phyloP scores from a whole-genome alignment of 2,797 vertebrate species.

The Microctenopoma steveboyesi region DNA sequence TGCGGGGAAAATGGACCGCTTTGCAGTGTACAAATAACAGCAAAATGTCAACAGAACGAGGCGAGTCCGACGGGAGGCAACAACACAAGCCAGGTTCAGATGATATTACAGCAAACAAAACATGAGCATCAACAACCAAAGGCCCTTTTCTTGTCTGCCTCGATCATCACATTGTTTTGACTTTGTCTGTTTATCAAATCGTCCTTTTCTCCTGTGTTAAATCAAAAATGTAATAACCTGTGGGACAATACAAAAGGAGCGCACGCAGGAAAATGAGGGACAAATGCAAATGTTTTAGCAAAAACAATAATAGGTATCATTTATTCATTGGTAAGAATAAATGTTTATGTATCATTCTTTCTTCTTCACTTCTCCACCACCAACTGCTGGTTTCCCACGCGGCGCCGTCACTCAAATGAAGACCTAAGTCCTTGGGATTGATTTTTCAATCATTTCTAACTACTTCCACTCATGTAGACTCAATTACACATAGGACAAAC shows the following conservation, averaged over 20 bases:
- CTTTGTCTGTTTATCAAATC: conserved; percentile 58
- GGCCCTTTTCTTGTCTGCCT: conserved; percentile 70
- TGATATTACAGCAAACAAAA: conserved; percentile 82
- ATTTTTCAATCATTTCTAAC: neutral
- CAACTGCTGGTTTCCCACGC: too few species aligned
- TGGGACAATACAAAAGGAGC: conserved; percentile 13
- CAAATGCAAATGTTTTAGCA: conserved; percentile 3
- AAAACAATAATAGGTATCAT: neutral
- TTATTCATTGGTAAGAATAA: conserved; percentile 5
- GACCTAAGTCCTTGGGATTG: neutral
- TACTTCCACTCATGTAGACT: too few species aligned
- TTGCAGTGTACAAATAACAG: conserved; percentile 85
- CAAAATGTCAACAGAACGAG: conserved; percentile 83
- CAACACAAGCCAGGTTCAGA: conserved; percentile 82
- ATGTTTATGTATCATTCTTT: neutral
- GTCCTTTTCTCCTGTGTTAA: conserved; percentile 40
- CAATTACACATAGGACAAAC: neutral
- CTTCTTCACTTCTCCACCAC: neutral
- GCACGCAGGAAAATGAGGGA: neutral
- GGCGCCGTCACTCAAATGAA: neutral
- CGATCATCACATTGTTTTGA: conserved; percentile 64
- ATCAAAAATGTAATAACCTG: conserved; percentile 37
- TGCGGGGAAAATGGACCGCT: conserved; percentile 85
- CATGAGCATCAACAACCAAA: conserved; percentile 76
- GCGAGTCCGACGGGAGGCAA: conserved; percentile 82